A percentile compares a stretch with the other conserved stretches of the same genome.
Evolutionary conservation across 2,113 vertebrate genomes (phyloP).

Genomic region (Poeciliopsis retropinna): DNA sequence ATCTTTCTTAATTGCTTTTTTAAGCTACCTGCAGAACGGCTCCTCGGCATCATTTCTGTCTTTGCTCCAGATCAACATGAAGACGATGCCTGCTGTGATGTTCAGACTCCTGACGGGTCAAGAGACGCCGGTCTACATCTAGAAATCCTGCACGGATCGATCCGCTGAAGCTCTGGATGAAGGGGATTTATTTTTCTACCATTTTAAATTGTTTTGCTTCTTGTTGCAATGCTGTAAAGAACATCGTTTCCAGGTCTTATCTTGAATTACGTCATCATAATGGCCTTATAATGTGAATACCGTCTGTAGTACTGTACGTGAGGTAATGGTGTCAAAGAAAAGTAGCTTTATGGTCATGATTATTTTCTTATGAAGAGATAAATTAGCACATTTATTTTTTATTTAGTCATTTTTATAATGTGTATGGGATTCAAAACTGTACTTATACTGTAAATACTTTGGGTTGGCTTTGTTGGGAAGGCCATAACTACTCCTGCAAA

Average conservation of each 20-base stretch:
- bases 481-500: conserved; percentile 68
- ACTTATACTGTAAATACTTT: conserved; percentile 72
- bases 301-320: conserved; percentile 67
- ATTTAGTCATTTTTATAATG: conserved; percentile 80
- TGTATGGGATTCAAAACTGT: conserved; percentile 64
- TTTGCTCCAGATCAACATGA: conserved; percentile 94
- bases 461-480: conserved; percentile 66
- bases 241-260: conserved; percentile 73
- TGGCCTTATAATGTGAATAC: conserved; percentile 75
- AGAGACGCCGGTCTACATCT: conserved; percentile 96
- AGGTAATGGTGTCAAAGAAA: conserved; percentile 65
- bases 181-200: conserved; percentile 74
- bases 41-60: conserved; percentile 9
- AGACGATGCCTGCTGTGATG: conserved; percentile 99
- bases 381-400: conserved; percentile 79
- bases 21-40: too few species aligned
- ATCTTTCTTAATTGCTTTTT: too few species aligned
- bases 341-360: conserved; percentile 75
- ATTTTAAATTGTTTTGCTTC: conserved; percentile 57
- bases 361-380: conserved; percentile 80
- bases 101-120: conserved; percentile 97
- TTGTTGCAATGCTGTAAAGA: conserved; percentile 67
- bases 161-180: conserved; percentile 45
- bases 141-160: conserved; percentile 50
- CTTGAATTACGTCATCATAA: conserved; percentile 73